phyloP scores from a whole-genome alignment of 2,113 vertebrate genomes.

The Cryptotis parvus region DNA sequence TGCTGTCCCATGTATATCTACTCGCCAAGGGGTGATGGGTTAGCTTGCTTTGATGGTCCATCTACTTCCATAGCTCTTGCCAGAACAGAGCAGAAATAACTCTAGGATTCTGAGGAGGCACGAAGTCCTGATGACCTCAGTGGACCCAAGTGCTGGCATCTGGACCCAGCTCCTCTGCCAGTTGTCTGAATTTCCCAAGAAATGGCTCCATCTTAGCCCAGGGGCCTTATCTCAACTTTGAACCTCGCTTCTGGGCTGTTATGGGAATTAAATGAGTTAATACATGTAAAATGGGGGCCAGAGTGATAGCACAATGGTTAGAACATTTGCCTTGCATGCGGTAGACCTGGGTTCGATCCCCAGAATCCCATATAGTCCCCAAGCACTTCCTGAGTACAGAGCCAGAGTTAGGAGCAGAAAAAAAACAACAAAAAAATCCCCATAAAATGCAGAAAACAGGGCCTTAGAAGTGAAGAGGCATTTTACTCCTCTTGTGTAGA shows the following conservation, averaged over 20 bases:
- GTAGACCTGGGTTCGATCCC: too few relatives aligned
- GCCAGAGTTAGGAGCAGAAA: too few relatives aligned
- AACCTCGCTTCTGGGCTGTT: neutral
- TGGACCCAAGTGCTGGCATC: too few relatives aligned
- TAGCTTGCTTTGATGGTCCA: neutral
- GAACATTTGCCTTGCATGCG: too few relatives aligned
- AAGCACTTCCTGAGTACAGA: too few relatives aligned
- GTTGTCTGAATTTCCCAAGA: neutral
- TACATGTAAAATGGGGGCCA: too few relatives aligned
- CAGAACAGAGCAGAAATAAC: neutral
- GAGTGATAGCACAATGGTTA: too few relatives aligned
- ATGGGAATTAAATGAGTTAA: neutral
- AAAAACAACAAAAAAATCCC: too few relatives aligned
- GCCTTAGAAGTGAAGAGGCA: neutral
- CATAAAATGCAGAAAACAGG: neutral
- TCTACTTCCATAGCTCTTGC: neutral
- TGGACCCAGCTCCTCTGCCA: neutral
- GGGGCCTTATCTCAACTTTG: fast-evolving
- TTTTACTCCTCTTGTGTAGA: neutral
- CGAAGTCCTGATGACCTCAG: too few relatives aligned
- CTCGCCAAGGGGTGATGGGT: neutral
- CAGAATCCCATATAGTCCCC: too few relatives aligned
- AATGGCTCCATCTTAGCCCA: neutral
- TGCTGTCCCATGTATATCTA: neutral
- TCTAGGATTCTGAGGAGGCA: too few relatives aligned